These are phyloP conservation scores for Thamnaconus septentrionalis DNA, from an alignment of 2,113 vertebrate species.

Conservation along the genomic window DNA sequence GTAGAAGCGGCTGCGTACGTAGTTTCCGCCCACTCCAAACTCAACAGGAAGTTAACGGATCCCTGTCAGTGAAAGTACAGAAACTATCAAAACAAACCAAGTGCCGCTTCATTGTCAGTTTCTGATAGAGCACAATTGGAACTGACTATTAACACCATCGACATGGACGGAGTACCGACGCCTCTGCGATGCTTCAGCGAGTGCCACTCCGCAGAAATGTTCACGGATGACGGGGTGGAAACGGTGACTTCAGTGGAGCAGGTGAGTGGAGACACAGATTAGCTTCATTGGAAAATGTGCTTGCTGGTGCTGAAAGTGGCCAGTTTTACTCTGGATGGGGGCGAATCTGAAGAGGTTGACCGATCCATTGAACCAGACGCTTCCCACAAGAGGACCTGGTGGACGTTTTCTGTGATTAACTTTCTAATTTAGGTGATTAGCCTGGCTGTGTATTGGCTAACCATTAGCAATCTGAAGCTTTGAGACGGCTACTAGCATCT, in stretches of 20 bases:
- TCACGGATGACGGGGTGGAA: constrained; percentile 72
- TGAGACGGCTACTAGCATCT: too few relatives aligned
- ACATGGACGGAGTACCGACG: constrained; percentile 56
- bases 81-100: constrained; percentile 55
- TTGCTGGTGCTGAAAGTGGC: too few relatives aligned
- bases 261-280: constrained; percentile 61
- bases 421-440: too few relatives aligned
- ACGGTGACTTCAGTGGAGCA: constrained; percentile 78
- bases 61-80: constrained; percentile 9
- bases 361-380: too few relatives aligned
- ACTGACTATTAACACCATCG: neutral
- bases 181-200: constrained; percentile 71
- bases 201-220: constrained; percentile 61
- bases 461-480: too few relatives aligned
- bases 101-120: neutral
- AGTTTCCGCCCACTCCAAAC: constrained; percentile 38
- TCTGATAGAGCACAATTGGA: neutral
- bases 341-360: too few relatives aligned
- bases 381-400: too few relatives aligned
- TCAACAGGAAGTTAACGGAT: constrained; percentile 31
- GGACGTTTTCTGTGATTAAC: too few relatives aligned
- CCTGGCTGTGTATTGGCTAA: too few relatives aligned
- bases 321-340: too few relatives aligned
- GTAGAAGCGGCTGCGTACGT: constrained; percentile 24
- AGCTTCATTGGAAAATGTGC: constrained; percentile 13